Evolutionary conservation across 2,888 invertebrate species (phyloP).

Genomic region (Lissonota sp.): DNA sequence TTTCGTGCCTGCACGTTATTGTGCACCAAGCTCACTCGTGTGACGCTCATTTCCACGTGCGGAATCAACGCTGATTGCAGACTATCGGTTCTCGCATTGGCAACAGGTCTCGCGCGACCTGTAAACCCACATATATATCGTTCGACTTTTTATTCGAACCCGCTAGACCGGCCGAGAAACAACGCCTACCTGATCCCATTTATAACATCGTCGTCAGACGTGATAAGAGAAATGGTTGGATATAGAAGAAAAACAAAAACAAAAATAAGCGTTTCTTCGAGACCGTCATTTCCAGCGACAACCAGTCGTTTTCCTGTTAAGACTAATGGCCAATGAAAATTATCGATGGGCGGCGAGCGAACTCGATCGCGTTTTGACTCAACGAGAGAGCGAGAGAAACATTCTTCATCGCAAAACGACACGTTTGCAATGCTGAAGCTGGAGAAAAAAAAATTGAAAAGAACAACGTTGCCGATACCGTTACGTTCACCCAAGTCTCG

Average conservation of each 20-base stretch:
- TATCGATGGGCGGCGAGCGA: background rate
- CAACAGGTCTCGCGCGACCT: constrained; percentile 70
- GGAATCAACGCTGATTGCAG: constrained; percentile 10
- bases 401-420: constrained; percentile 69
- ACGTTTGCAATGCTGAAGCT: constrained; percentile 31
- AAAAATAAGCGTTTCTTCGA: background rate
- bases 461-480: constrained; percentile 70
- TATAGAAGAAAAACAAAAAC: too few relatives aligned
- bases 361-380: constrained; percentile 66
- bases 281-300: background rate
- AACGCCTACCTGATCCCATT: background rate
- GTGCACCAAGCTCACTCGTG: constrained; percentile 14
- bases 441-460: constrained; percentile 72
- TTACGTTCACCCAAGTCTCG: constrained; percentile 75
- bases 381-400: constrained; percentile 44
- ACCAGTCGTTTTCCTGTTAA: background rate
- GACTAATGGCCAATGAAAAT: background rate
- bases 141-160: constrained; percentile 40
- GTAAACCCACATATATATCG: constrained; percentile 74
- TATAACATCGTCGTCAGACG: constrained; percentile 40
- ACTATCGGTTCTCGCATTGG: constrained; percentile 55
- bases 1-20: constrained; percentile 17
- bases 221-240: constrained; percentile 5
- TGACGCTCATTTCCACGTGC: constrained; percentile 48
- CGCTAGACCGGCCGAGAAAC: constrained; percentile 40